Evolutionary conservation across 1,140 invertebrate species (phyloP), one percentile per base, ranked within the genome.

Genomic region (Dryas iulia): DNA sequence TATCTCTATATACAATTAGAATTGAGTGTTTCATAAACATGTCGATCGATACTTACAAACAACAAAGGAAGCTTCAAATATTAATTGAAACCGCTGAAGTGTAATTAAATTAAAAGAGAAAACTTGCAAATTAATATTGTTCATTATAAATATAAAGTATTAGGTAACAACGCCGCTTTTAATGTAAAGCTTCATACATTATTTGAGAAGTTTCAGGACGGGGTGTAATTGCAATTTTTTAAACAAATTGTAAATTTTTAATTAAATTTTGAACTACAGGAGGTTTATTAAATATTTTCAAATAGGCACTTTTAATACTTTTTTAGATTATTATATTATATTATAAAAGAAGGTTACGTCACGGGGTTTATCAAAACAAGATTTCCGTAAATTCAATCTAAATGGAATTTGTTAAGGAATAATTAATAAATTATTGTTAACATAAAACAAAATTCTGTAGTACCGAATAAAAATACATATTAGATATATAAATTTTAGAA

Each of bases 71-170:
- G 18, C 39, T 47, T 39, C 39, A 47, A 47, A 47, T 47, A 47
- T 47, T 47, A 47, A 47, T 47, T 47, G 39, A 47, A 47, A 47
- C 39, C 39, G 39, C 6, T 47, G 14, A 47, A 47, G 14, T 21
- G 39, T 47, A 47, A 47, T 47, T 47, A 47, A 47, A 47, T 47
- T 47, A 47, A 47, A 47, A 47, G 7, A 47, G 39, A 47, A 47
- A 47, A 47, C 39, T 47, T 47, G 39, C 39, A 47, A 47, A 47
- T 47, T 47, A 47, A 47, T 47, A 47, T 47, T 47, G 39, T 47
- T 47, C 39, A 47, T 47, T 47, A 47, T 47, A 21, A 21, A 21
- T 47, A 47, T 47, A 47, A 47, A 47, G 39, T 47, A 47, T 47
- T 47, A 18, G 18, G 39, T 47, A 47, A 47, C 39, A 21, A 21